These are phyloP conservation scores for Chaetophractus vellerosus DNA, from an alignment of 2,797 vertebrate species.

Conservation along the genomic window DNA sequence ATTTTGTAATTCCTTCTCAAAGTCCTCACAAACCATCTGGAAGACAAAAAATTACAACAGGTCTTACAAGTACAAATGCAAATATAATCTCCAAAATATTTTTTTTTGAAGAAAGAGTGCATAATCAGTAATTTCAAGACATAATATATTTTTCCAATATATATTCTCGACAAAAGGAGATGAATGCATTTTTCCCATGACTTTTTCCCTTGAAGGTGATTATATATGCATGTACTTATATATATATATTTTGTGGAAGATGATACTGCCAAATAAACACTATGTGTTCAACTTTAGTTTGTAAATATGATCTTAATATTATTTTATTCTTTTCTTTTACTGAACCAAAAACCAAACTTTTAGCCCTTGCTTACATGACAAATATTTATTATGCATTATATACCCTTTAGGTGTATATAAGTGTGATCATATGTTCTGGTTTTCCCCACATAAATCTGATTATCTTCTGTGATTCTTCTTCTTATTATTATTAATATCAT, in stretches of 20 bases:
- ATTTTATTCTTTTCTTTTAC: neutral
- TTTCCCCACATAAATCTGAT: neutral
- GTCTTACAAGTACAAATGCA: slow-evolving; percentile 14
- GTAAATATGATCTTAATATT: neutral
- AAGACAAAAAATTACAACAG: neutral
- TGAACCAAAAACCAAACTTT: neutral
- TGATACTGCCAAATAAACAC: neutral
- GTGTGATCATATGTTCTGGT: neutral
- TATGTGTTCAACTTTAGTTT: neutral
- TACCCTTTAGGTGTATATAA: neutral
- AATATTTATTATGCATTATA: neutral
- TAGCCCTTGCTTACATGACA: neutral
- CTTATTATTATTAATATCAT: slow-evolving; percentile 35
- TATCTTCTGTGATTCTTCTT: neutral
- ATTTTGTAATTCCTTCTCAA: slow-evolving; percentile 14
- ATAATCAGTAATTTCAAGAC: neutral
- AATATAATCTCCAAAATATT: slow-evolving; percentile 9
- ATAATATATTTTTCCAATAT: neutral
- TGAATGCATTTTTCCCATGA: neutral
- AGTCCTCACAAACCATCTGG: neutral
- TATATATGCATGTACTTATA: neutral
- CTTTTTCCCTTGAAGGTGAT: neutral
- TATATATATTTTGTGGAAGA: neutral
- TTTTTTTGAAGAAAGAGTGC: neutral
- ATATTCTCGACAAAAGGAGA: neutral